Conservation (phyloP, 2,113 vertebrate genomes). For the Guaruba guarouba region DNA sequence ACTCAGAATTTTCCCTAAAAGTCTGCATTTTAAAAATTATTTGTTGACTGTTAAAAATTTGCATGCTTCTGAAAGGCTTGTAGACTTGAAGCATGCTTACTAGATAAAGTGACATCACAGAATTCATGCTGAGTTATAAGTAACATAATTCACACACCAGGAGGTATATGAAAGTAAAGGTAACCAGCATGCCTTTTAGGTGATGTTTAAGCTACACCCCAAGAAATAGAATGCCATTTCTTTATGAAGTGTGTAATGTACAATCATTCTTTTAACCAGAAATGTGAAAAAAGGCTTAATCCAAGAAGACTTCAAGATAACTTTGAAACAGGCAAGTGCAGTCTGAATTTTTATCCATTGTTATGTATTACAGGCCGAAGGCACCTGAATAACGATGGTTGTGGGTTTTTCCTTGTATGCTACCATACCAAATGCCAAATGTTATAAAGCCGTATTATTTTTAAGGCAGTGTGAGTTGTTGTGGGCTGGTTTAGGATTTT, state of each 20-base stretch:
- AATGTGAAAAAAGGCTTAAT: constrained; percentile 88
- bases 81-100: not conserved
- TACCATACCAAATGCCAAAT: not conserved
- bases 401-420: not conserved
- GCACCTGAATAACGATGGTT: not conserved
- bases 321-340: constrained; percentile 85
- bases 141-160: not conserved
- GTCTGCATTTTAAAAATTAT: not conserved
- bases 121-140: not conserved
- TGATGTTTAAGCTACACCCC: not conserved
- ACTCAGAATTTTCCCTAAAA: not conserved
- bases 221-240: not conserved
- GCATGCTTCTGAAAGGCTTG: not conserved
- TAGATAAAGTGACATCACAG: not conserved
- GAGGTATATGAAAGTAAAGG: not conserved
- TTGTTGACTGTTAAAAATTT: not conserved
- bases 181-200: not conserved
- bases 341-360: not conserved
- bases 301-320: constrained; percentile 89
- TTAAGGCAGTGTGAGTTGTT: not conserved
- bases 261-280: constrained; percentile 74
- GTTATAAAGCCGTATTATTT: not conserved
- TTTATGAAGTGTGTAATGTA: constrained; percentile 20
- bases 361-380: not conserved
- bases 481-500: not conserved